phyloP scores from a whole-genome alignment of 1,140 invertebrate genomes.

The Macrosteles quadrilineatus region DNA sequence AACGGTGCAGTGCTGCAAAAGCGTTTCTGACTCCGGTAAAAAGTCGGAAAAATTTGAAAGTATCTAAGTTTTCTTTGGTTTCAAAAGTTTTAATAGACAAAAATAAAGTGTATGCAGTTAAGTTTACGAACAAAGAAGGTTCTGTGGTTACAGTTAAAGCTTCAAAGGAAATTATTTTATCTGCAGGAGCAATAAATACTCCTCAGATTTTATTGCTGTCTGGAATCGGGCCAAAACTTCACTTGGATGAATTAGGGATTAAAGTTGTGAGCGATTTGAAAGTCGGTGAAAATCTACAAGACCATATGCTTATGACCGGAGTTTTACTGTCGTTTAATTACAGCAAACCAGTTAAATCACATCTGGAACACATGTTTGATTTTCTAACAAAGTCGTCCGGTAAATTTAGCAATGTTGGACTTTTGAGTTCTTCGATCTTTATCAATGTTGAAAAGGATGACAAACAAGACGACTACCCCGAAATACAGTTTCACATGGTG shows the following conservation, averaged over 20 bases:
- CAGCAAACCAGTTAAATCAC: not conserved
- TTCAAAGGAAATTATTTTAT: constrained; percentile 48
- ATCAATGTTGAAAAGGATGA: not conserved
- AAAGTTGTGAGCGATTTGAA: constrained; percentile 32
- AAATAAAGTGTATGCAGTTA: constrained; percentile 69
- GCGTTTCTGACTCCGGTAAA: constrained; percentile 47
- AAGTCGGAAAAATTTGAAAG: constrained; percentile 55
- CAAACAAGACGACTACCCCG: constrained; percentile 8
- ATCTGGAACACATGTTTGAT: not conserved
- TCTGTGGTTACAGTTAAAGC: constrained; percentile 45
- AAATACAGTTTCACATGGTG: constrained; percentile 56
- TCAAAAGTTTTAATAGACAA: constrained; percentile 49
- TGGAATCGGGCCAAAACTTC: constrained; percentile 53
- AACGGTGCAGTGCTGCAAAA: constrained; percentile 68
- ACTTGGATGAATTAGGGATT: constrained; percentile 47
- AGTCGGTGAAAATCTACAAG: constrained; percentile 55
- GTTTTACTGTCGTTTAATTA: not conserved
- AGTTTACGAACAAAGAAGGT: constrained; percentile 66
- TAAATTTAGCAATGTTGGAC: constrained; percentile 8
- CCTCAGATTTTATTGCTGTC: constrained; percentile 54
- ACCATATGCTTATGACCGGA: constrained; percentile 46
- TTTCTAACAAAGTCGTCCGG: constrained; percentile 4
- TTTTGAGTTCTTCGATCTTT: not conserved
- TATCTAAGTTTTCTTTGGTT: constrained; percentile 55
- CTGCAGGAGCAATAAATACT: constrained; percentile 48